These are phyloP conservation scores for Epistrophe eligans DNA, from an alignment of 2,888 invertebrate genomes.

Conservation along the genomic window DNA sequence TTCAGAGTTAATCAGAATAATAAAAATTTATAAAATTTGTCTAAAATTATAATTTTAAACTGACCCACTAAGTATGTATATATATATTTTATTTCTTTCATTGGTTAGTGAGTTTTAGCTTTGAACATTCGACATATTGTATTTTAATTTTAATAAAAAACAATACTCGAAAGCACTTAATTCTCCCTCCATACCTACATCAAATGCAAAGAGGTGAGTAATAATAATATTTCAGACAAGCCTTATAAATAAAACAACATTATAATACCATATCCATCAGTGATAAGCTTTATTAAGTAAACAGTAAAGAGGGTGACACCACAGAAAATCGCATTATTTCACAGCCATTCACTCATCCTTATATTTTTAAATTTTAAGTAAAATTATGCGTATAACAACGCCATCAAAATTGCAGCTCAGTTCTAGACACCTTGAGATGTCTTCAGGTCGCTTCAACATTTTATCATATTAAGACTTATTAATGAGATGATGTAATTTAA, in stretches of 20 bases:
- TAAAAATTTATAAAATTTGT: too few relatives aligned
- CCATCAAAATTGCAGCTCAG: conserved; percentile 20
- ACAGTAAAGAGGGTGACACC: not conserved
- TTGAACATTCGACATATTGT: too few relatives aligned
- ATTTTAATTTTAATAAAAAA: too few relatives aligned
- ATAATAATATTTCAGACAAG: not conserved
- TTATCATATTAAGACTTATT: conserved; percentile 22
- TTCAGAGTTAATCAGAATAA: too few relatives aligned
- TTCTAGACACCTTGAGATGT: not conserved
- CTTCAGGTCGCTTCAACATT: not conserved
- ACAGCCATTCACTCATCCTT: not conserved
- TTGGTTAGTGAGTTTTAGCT: too few relatives aligned
- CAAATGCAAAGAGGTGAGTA: not conserved
- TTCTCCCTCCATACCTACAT: not conserved
- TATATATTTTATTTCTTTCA: too few relatives aligned
- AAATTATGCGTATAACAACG: not conserved
- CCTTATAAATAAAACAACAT: not conserved
- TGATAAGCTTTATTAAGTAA: conserved; percentile 1
- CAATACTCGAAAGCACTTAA: not conserved
- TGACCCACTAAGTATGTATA: too few relatives aligned
- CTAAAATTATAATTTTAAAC: too few relatives aligned
- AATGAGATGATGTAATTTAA: conserved; percentile 28
- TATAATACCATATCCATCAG: not conserved
- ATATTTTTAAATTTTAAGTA: not conserved
- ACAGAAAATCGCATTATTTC: conserved; percentile 1